Evolutionary conservation across 2,113 vertebrate genomes (phyloP).

Genomic region (Hydrochoerus hydrochaeris): DNA sequence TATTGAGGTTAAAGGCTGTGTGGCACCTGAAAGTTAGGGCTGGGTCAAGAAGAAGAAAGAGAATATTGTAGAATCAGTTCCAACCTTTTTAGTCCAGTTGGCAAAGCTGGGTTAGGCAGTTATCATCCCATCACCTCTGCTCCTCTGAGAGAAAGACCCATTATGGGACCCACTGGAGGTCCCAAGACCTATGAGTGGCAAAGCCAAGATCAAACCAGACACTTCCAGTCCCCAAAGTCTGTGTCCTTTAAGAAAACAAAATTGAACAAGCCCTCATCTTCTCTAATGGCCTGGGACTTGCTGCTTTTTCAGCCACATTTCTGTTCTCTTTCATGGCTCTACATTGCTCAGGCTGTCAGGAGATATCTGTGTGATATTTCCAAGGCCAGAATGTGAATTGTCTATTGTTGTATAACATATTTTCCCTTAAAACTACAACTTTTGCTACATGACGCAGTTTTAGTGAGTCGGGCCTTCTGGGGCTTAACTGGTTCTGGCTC

Average conservation of each 20-base stretch:
- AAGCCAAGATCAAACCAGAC: neutral
- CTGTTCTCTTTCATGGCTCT: neutral
- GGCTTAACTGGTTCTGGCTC: neutral
- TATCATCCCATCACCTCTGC: neutral
- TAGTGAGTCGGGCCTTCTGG: neutral
- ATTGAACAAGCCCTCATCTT: neutral
- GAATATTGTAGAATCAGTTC: neutral
- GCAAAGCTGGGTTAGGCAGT: neutral
- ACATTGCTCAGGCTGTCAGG: neutral
- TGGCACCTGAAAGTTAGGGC: neutral
- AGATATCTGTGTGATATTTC: neutral
- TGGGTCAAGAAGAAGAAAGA: neutral
- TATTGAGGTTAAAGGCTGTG: neutral
- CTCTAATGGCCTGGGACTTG: neutral
- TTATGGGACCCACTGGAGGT: neutral
- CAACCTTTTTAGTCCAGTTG: neutral
- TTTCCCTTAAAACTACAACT: neutral
- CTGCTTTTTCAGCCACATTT: neutral
- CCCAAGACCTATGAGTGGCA: neutral
- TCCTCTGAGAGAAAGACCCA: neutral
- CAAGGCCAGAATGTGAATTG: neutral
- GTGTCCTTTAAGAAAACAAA: neutral
- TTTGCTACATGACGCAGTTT: neutral
- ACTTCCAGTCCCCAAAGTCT: neutral
- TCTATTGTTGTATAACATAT: neutral